Percentiles rank a stretch among this genome's conserved stretches.
Conservation (phyloP, 2,113 vertebrate genomes). For the Oreochromis aureus region DNA sequence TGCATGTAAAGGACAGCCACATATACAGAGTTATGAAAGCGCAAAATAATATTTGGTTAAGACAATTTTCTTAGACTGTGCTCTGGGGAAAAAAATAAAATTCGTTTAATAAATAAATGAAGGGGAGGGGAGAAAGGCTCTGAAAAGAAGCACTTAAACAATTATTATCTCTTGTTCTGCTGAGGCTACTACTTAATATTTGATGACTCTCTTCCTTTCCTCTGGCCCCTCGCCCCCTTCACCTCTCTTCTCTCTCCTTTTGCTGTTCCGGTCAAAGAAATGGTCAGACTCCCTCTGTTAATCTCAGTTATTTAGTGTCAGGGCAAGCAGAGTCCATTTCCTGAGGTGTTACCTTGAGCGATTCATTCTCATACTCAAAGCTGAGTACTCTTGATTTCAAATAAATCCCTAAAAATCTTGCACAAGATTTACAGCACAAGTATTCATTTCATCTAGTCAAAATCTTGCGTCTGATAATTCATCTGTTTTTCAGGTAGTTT, state of each 20-base stretch:
- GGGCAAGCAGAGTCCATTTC: neutral
- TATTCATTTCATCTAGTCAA: neutral
- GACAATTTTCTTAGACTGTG: neutral
- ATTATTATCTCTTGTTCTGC: constrained; percentile 75
- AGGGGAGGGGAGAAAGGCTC: constrained; percentile 25
- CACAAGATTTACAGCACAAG: constrained; percentile 14
- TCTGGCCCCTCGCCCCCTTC: constrained; percentile 2
- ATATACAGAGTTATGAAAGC: neutral
- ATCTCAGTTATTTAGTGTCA: constrained; percentile 36
- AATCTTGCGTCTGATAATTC: neutral
- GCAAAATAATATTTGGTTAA: neutral
- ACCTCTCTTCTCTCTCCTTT: constrained; percentile 6
- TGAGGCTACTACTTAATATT: constrained; percentile 76
- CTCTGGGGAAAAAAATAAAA: neutral
- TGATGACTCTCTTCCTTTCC: constrained; percentile 64
- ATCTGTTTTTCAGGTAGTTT: neutral
- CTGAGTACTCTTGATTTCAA: neutral
- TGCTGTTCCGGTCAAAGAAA: constrained; percentile 18
- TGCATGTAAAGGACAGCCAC: neutral
- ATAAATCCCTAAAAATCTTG: neutral
- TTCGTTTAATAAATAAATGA: constrained; percentile 71
- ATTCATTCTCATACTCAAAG: neutral
- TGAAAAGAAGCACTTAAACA: constrained; percentile 76
- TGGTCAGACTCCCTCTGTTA: constrained; percentile 29
- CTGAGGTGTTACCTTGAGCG: neutral